These are phyloP conservation scores for Mystacides longicornis DNA, from an alignment of 2,888 invertebrate species.

Conservation along the genomic window DNA sequence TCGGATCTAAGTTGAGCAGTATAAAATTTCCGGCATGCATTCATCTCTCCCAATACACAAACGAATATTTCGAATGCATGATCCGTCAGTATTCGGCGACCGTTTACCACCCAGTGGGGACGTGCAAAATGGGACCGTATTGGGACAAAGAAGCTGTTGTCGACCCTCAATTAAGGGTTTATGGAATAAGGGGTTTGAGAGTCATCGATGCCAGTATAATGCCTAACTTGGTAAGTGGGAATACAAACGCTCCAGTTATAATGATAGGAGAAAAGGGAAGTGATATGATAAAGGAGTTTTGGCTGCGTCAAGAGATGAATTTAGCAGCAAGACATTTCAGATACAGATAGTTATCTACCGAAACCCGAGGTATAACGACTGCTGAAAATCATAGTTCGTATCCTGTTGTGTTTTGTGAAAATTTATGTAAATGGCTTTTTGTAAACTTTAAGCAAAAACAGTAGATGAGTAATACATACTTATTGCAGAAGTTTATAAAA, in stretches of 20 bases:
- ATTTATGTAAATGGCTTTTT: background rate
- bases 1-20: slow-evolving; percentile 63
- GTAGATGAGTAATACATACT: background rate
- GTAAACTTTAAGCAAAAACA: too few relatives aligned
- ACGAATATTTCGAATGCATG: slow-evolving; percentile 83
- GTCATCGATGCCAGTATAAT: slow-evolving; percentile 83
- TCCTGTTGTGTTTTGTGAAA: background rate
- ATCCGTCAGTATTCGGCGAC: slow-evolving; percentile 74
- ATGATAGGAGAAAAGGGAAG: slow-evolving; percentile 89
- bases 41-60: slow-evolving; percentile 59
- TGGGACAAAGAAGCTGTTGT: slow-evolving; percentile 81
- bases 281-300: slow-evolving; percentile 79
- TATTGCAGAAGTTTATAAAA: too few relatives aligned
- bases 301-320: slow-evolving; percentile 50
- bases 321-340: background rate
- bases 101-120: slow-evolving; percentile 81
- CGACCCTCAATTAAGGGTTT: slow-evolving; percentile 69
- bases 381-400: too few relatives aligned
- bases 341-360: too few relatives aligned
- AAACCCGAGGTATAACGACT: too few relatives aligned
- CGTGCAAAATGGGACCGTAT: slow-evolving; percentile 83
- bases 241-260: slow-evolving; percentile 79
- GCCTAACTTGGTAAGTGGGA: slow-evolving; percentile 79
- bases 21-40: slow-evolving; percentile 72
- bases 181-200: slow-evolving; percentile 69